Evolutionary conservation across 2,797 vertebrate genomes (phyloP).

Genomic region (Labroides dimidiatus): DNA sequence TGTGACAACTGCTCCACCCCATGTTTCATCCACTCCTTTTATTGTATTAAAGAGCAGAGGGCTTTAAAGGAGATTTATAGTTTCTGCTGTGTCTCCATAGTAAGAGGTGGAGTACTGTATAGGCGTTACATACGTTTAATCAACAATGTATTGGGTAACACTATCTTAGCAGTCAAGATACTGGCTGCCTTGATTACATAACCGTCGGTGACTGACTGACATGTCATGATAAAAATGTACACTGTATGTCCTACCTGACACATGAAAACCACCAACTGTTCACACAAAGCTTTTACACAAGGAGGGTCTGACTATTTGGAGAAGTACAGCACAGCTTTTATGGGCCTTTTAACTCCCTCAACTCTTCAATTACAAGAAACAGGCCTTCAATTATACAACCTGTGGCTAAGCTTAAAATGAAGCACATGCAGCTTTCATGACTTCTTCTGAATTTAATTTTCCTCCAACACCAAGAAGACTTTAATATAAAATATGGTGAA

Average conservation of each 20-base stretch:
- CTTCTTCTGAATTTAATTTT: constrained; percentile 19
- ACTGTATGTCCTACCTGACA: constrained; percentile 42
- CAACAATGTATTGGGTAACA: constrained; percentile 57
- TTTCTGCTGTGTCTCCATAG: constrained; percentile 4
- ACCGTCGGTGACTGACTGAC: constrained; percentile 59
- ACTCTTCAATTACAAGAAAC: constrained; percentile 68
- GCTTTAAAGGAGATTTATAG: constrained; percentile 13
- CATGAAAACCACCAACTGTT: constrained; percentile 52
- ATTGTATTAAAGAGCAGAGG: constrained; percentile 2
- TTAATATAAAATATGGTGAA: constrained; percentile 8
- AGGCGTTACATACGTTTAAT: constrained; percentile 43
- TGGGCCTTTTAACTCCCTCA: constrained; percentile 40
- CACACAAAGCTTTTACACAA: constrained; percentile 45
- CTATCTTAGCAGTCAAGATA: constrained; percentile 69
- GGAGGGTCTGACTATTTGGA: constrained; percentile 63
- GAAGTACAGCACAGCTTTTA: constrained; percentile 55
- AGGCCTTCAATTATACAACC: constrained; percentile 66
- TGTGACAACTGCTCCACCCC: neutral
- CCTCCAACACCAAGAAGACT: constrained; percentile 7
- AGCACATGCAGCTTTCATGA: constrained; percentile 15
- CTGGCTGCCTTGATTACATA: constrained; percentile 69
- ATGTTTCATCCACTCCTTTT: neutral
- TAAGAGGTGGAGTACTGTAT: constrained; percentile 5
- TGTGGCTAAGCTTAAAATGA: constrained; percentile 52
- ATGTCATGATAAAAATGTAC: constrained; percentile 50